Evolutionary conservation across 2,113 vertebrate genomes (phyloP).

Genomic region (Lophochroa leadbeateri): DNA sequence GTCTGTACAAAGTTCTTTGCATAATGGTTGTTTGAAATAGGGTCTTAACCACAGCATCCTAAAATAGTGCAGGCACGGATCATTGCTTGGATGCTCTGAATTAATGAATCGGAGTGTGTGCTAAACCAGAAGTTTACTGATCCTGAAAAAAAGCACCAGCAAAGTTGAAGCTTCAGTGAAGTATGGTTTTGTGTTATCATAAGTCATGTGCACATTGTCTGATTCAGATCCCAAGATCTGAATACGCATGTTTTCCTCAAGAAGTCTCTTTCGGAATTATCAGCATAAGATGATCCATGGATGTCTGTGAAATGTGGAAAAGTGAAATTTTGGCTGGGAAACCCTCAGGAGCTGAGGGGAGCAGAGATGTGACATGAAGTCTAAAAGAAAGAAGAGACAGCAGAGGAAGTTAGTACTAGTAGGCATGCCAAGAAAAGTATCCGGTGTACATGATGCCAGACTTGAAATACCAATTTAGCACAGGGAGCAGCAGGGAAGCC

Average conservation of each 20-base stretch:
- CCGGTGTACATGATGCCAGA: constrained; percentile 45
- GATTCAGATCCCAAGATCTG: not conserved
- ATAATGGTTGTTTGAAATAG: not conserved
- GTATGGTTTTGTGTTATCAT: constrained; percentile 25
- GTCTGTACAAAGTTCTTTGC: not conserved
- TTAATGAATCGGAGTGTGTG: not conserved
- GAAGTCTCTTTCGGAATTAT: not conserved
- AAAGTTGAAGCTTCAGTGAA: constrained; percentile 9
- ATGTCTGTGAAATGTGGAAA: not conserved
- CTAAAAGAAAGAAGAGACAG: constrained; percentile 5
- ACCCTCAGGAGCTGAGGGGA: not conserved
- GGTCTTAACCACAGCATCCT: not conserved
- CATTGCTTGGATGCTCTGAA: not conserved
- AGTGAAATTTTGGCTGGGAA: not conserved
- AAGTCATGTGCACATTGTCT: not conserved
- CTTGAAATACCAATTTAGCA: constrained; percentile 46
- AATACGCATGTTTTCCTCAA: not conserved
- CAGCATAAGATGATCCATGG: not conserved
- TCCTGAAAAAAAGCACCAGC: not conserved
- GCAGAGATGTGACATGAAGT: not conserved
- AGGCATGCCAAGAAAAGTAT: constrained; percentile 57
- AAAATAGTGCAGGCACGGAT: not conserved
- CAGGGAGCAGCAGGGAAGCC: constrained; percentile 53
- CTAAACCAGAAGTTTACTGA: constrained; percentile 2
- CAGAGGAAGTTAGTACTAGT: constrained; percentile 46